Evolutionary conservation across 2,888 invertebrate species (phyloP).

Genomic region (Sisyra terminalis): DNA sequence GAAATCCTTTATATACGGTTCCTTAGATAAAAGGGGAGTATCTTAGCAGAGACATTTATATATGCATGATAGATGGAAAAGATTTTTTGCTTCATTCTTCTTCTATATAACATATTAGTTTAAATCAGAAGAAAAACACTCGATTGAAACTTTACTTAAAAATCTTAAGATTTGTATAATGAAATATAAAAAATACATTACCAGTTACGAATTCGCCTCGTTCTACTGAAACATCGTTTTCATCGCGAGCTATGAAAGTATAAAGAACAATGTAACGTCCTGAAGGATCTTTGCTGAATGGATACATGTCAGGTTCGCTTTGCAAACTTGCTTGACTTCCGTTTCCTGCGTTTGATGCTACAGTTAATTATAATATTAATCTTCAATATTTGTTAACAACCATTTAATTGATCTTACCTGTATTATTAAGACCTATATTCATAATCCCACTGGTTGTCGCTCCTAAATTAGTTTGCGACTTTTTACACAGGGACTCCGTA

Average conservation of each 20-base stretch:
- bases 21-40: no score
- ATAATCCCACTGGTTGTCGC: conserved; percentile 2
- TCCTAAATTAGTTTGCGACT: conserved; percentile 7
- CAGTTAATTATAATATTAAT: neutral
- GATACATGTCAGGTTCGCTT: conserved; percentile 43
- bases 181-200: conserved; percentile 16
- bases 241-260: conserved; percentile 82
- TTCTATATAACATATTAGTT: no score
- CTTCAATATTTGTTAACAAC: neutral
- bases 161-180: no score
- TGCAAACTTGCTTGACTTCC: conserved; percentile 31
- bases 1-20: no score
- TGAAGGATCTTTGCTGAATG: conserved; percentile 66
- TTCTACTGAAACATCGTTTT: conserved; percentile 87
- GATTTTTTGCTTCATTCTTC: no score
- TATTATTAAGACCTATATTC: conserved; percentile 4
- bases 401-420: neutral
- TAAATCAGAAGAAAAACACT: no score
- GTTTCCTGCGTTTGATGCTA: conserved; percentile 17
- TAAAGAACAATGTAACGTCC: conserved; percentile 86
- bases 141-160: no score
- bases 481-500: conserved; percentile 8
- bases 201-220: conserved; percentile 88
- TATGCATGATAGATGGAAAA: no score
- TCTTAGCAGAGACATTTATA: no score